Evolutionary conservation across 2,888 invertebrate species (phyloP).

Genomic region (Ellobium chinense): DNA sequence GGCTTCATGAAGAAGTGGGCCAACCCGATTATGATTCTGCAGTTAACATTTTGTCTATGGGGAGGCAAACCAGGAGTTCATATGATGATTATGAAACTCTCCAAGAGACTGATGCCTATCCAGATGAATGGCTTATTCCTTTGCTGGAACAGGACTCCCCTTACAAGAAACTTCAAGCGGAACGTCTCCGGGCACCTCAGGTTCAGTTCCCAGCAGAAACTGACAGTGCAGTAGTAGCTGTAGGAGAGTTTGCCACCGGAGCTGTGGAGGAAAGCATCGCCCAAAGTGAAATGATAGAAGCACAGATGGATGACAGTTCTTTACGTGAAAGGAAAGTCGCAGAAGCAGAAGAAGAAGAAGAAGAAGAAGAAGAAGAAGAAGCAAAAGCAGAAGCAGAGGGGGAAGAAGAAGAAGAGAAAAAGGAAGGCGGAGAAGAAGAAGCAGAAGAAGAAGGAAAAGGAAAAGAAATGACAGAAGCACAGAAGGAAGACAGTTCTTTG

Average conservation of each 20-base stretch:
- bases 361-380: not conserved
- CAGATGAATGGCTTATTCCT: constrained; percentile 22
- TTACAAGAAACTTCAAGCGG: not conserved
- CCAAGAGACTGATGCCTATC: constrained; percentile 10
- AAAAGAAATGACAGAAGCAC: too few relatives aligned
- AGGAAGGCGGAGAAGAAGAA: too few relatives aligned
- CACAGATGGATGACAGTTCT: too few relatives aligned
- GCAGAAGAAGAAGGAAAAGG: too few relatives aligned
- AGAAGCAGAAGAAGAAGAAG: not conserved
- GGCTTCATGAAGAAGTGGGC: too few relatives aligned
- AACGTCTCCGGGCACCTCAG: not conserved
- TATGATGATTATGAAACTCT: not conserved
- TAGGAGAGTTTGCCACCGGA: not conserved
- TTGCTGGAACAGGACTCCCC: not conserved
- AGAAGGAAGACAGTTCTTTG: too few relatives aligned
- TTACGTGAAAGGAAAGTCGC: too few relatives aligned
- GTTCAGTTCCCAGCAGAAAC: not conserved
- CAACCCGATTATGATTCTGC: too few relatives aligned
- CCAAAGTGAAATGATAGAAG: not conserved
- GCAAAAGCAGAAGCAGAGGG: too few relatives aligned
- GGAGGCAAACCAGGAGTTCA: too few relatives aligned
- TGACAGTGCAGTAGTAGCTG: not conserved
- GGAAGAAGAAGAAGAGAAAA: too few relatives aligned
- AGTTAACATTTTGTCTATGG: too few relatives aligned
- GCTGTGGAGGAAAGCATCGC: not conserved